Evolutionary conservation across 2,888 invertebrate species (phyloP), one percentile per base, ranked within the genome.

Genomic region (Girardia tigrina): DNA sequence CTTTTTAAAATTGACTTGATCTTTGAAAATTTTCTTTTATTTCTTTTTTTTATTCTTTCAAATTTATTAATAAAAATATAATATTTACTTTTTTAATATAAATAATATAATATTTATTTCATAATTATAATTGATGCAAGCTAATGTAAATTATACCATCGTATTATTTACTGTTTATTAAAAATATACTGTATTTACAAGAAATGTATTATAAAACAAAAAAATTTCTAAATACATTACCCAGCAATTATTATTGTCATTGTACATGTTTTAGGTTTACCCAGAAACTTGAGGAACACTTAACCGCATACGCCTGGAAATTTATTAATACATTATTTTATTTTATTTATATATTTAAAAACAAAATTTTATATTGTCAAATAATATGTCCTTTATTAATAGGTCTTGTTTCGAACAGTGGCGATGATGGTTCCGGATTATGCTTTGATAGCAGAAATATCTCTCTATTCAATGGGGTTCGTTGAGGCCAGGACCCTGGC

Each of bases 381-480:
- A n/a, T n/a, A n/a, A n/a, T n/a, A n/a, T n/a, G n/a, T n/a, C n/a
- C n/a, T n/a, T 42, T 42, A 6, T 72, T 72, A 1, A 12, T 75
- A 83, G 82, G 83, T 83, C 42, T 78, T 84, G 77, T 84, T 84
- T 78, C 79, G 84, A 16, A 83, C 84, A 26, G 84, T 84, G 14
- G 83, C 83, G 71, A 84, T 84, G 83, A 84, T 84, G 83, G 82
- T 84, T 1, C 84, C 84, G 8, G 83, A 84, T 79, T 84, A 84
- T 77, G 82, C 81, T 23, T 81, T 84, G 81, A 84, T 84, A 76
- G 83, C 81, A 14, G 83, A 83, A 78, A 83, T 84, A 75, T 83
- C 83, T 0, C 81, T 84, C 14, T 84, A 84, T 78, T 83, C 83
- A 29, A 84, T 83, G 82, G 84, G 84, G n/a, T 84, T 84, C 79